Conservation (phyloP, 2,113 vertebrate species). For the Aptenodytes forsteri region DNA sequence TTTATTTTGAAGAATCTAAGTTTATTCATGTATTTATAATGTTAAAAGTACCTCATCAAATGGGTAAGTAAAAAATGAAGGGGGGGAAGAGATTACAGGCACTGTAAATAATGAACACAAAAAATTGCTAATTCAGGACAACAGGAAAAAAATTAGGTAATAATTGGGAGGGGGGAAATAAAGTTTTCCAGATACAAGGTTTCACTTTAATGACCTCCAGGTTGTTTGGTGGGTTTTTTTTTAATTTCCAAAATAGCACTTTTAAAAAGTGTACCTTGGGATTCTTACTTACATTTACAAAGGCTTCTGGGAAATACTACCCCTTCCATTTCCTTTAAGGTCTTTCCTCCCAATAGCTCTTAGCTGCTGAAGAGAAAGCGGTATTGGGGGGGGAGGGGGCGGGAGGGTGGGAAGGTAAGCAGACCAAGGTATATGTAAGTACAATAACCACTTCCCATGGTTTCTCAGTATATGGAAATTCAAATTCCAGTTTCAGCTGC, state of each 20-base stretch:
- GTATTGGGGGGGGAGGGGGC: accelerated
- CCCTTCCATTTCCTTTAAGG: background rate
- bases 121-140: background rate
- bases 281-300: background rate
- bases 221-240: background rate
- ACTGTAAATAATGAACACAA: background rate
- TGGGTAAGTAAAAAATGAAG: background rate
- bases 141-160: background rate
- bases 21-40: background rate
- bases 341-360: background rate
- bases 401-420: background rate
- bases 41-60: background rate
- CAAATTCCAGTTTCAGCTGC: background rate
- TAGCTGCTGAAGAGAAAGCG: background rate
- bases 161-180: background rate
- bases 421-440: background rate
- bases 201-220: background rate
- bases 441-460: background rate
- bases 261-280: background rate
- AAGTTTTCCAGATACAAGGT: background rate
- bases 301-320: background rate
- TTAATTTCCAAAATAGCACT: background rate
- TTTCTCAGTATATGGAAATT: background rate
- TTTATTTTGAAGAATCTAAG: background rate
- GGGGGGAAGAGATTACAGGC: background rate